phyloP scores from a whole-genome alignment of 92 coral and sea anemone genomes.

The Bergia sp. region DNA sequence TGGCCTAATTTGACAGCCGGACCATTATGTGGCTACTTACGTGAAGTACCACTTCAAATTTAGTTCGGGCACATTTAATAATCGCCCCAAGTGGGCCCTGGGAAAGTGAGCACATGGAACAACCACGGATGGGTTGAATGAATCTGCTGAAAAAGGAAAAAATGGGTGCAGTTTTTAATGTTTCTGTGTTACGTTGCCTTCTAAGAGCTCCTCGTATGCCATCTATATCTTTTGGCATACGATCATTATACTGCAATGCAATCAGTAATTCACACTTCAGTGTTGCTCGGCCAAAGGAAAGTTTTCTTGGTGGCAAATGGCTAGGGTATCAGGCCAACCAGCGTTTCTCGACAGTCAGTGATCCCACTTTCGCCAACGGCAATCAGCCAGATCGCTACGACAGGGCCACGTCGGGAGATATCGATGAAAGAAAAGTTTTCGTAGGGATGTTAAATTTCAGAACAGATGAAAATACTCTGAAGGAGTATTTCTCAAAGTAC shows the following conservation, averaged over 20 bases:
- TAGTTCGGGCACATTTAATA: neutral
- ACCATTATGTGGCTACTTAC: neutral
- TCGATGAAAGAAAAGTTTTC: slow-evolving; percentile 57
- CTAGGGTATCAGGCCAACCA: too few species aligned
- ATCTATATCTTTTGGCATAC: slow-evolving; percentile 1
- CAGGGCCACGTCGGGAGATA: slow-evolving; percentile 26
- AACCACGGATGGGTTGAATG: neutral
- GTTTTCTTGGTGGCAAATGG: neutral
- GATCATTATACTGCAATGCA: neutral
- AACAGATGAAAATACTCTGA: slow-evolving; percentile 57
- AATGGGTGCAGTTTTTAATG: slow-evolving; percentile 15
- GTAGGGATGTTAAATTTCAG: slow-evolving; percentile 58
- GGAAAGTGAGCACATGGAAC: slow-evolving; percentile 3
- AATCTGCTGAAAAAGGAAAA: neutral
- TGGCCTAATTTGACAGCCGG: too few species aligned
- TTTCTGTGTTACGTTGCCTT: neutral
- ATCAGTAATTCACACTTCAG: neutral
- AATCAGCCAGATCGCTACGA: neutral
- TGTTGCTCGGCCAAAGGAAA: neutral
- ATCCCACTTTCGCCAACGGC: neutral
- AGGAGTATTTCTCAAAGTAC: slow-evolving; percentile 57
- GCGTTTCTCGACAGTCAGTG: neutral
- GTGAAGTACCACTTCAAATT: neutral
- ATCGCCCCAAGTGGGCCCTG: neutral
- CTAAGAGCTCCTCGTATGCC: neutral